Conservation (phyloP, 2,888 invertebrate genomes). For the Augiades crinisus region DNA sequence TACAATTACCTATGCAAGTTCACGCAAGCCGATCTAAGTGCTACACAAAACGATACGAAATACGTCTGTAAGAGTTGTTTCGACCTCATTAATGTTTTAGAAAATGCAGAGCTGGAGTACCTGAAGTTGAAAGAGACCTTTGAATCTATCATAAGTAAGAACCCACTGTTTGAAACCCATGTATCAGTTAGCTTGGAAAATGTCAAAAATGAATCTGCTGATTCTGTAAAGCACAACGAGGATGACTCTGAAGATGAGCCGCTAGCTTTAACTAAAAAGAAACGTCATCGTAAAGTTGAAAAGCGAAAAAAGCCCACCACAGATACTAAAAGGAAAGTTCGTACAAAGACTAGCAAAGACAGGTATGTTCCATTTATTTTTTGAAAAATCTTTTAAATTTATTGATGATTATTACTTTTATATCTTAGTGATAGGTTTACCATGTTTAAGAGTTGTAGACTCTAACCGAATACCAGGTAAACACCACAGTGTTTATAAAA, state of each 20-base stretch:
- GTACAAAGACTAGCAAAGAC: slow-evolving; percentile 36
- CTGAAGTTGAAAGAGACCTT: slow-evolving; percentile 60
- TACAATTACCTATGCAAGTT: slow-evolving; percentile 53
- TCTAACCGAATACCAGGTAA: no score
- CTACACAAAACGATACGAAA: slow-evolving; percentile 42
- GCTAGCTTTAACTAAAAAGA: slow-evolving; percentile 57
- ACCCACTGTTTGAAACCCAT: slow-evolving; percentile 54
- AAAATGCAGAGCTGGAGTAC: slow-evolving; percentile 65
- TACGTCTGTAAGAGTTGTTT: slow-evolving; percentile 59
- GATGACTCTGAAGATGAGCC: slow-evolving; percentile 66
- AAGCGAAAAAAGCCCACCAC: slow-evolving; percentile 57
- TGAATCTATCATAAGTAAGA: slow-evolving; percentile 61
- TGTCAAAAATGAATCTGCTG: slow-evolving; percentile 36
- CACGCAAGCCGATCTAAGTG: slow-evolving; percentile 46
- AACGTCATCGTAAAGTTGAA: slow-evolving; percentile 49
- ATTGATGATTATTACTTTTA: no score
- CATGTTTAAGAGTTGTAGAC: no score
- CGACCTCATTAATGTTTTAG: slow-evolving; percentile 62
- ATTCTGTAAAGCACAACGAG: slow-evolving; percentile 29
- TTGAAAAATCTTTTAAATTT: no score
- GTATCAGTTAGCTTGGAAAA: slow-evolving; percentile 46
- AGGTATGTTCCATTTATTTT: slow-evolving; percentile 34
- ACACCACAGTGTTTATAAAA: no score
- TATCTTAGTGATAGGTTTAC: no score
- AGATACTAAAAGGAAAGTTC: slow-evolving; percentile 40